Conservation (phyloP, 2,888 invertebrate genomes). For the Hemicrepidius hirtus region DNA sequence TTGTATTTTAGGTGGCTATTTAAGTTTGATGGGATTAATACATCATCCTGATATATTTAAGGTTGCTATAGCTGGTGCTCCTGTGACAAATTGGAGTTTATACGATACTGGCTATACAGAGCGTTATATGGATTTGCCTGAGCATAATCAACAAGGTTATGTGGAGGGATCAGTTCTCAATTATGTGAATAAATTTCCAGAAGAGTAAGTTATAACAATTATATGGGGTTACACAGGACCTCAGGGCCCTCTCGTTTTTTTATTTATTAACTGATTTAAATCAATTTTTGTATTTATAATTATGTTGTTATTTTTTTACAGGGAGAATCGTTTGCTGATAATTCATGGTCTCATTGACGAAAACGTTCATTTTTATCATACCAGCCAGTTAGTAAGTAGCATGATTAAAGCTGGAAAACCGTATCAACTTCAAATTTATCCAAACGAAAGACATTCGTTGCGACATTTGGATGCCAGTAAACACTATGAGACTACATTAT, state of each 20-base stretch:
- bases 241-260: no score
- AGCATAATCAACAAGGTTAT: constrained; percentile 86
- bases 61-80: constrained; percentile 97
- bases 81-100: constrained; percentile 96
- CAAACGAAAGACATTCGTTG: constrained; percentile 96
- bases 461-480: constrained; percentile 95
- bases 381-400: constrained; percentile 91
- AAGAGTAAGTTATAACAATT: constrained; percentile 93
- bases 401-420: constrained; percentile 97
- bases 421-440: constrained; percentile 95
- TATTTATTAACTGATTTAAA: no score
- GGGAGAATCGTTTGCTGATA: constrained; percentile 92
- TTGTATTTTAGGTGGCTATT: constrained; percentile 83
- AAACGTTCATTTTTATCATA: constrained; percentile 99
- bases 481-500: constrained; percentile 95
- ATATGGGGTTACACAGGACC: no score
- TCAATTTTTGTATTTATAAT: no score
- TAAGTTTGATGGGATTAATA: constrained; percentile 94
- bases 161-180: constrained; percentile 88
- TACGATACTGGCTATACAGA: constrained; percentile 99
- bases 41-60: constrained; percentile 96
- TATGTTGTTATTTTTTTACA: constrained; percentile 66
- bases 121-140: constrained; percentile 94
- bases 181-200: constrained; percentile 91
- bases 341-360: constrained; percentile 99